Evolutionary conservation across 1,140 invertebrate genomes (phyloP).

Genomic region (Lepidurus apus): DNA sequence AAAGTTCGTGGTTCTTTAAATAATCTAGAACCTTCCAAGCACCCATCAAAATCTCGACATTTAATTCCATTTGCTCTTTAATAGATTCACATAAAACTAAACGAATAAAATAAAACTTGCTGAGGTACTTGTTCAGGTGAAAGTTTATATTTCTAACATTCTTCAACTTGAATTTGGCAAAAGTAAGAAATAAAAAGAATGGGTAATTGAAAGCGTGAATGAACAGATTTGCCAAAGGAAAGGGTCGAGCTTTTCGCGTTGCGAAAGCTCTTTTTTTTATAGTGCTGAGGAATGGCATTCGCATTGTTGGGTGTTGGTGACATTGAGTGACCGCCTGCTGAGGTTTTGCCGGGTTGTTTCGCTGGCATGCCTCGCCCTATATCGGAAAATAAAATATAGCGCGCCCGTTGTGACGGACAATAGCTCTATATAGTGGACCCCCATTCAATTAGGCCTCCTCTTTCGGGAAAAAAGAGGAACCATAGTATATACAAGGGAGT

Average conservation of each 20-base stretch:
- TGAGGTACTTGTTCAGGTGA: too few species aligned
- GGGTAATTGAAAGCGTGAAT: not conserved
- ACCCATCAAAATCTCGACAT: too few species aligned
- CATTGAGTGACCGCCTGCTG: conserved; percentile 20
- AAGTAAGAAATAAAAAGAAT: not conserved
- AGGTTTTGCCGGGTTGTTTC: conserved; percentile 16
- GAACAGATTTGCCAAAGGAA: not conserved
- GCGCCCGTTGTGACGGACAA: conserved; percentile 17
- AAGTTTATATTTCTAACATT: too few species aligned
- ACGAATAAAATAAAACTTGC: too few species aligned
- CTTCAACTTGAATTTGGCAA: too few species aligned
- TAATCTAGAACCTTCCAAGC: too few species aligned
- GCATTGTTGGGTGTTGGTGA: conserved; percentile 21
- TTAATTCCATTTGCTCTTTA: too few species aligned
- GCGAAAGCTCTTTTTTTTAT: not conserved
- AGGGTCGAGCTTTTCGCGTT: not conserved
- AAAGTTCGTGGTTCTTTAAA: too few species aligned
- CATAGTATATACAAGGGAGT: not conserved
- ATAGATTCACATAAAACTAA: too few species aligned
- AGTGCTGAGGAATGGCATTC: not conserved
- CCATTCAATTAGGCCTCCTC: conserved; percentile 17
- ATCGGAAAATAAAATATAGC: conserved; percentile 20
- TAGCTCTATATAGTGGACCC: conserved; percentile 7
- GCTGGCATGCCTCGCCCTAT: conserved; percentile 17
- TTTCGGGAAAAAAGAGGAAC: not conserved